phyloP scores from a whole-genome alignment of 2,888 invertebrate genomes.

The Spilosoma lubricipeda region DNA sequence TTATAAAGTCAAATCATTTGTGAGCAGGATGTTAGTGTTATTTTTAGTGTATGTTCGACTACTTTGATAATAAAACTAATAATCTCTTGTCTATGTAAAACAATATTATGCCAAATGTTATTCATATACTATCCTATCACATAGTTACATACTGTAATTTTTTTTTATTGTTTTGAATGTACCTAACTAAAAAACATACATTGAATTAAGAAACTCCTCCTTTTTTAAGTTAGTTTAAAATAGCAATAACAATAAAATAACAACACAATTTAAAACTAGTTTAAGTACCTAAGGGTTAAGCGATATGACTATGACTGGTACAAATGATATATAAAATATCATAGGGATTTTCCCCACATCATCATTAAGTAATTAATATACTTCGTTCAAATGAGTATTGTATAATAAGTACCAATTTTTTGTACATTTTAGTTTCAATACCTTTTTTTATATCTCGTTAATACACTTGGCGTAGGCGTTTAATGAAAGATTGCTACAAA shows the following conservation, averaged over 20 bases:
- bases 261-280: too few species aligned
- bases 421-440: background rate
- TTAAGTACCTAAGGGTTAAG: too few species aligned
- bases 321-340: conserved; percentile 2
- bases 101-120: background rate
- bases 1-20: conserved; percentile 23
- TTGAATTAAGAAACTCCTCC: too few species aligned
- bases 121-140: background rate
- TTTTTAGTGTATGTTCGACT: conserved; percentile 12
- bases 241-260: too few species aligned
- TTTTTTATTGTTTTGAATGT: too few species aligned
- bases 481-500: too few species aligned
- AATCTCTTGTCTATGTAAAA: background rate
- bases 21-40: conserved; percentile 22
- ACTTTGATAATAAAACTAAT: conserved; percentile 6
- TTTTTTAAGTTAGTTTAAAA: background rate
- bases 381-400: background rate
- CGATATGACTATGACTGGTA: background rate
- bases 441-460: background rate
- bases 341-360: conserved; percentile 8
- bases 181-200: background rate
- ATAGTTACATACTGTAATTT: too few species aligned
- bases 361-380: conserved; percentile 9
- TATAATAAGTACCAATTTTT: background rate
- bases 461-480: too few species aligned